Base-by-base conservation (phyloP, 2,113 vertebrate genomes). In the Sapajus apella region DNA sequence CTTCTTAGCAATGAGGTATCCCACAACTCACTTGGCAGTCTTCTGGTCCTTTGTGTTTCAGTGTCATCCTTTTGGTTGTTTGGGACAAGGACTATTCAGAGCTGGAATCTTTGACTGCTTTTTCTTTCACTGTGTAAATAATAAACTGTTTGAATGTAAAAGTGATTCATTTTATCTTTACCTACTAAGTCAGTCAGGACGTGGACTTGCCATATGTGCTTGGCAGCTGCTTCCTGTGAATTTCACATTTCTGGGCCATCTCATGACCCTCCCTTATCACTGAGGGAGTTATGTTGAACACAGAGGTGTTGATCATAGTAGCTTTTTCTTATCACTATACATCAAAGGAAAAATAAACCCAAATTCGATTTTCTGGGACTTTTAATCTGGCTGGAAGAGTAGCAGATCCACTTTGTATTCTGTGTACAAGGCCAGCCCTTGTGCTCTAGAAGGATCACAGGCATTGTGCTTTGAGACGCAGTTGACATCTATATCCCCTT, bases 81-180 rank as follows among this genome's bases (percentile, higher is more conserved):
- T 47, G 35, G 37, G 35, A 95, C 5, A 91, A 75, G n/a, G 10
- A 47, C 5, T 10, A 45, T 61, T 77, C 27, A 6, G 37, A 90
- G 32, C 35, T 91, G 16, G 21, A 86, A 85, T 0, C 66, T 91
- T 90, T 77, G 25, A 17, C 47, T 81, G 32, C 23, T 72, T 70
- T 89, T 70, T 37, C 13, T 95, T 91, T 95, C n/a, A 20, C 20
- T 80, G 27, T 93, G 18, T 87, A 90, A 92, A 76, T 87, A 93
- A 84, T 56, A 79, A 96, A 72, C 27, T 37, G 23, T 61, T 70
- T 77, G 50, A 90, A 86, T 87, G 32, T 77, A 81, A 94, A 96
- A 32, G 43, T 85, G 32, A 94, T 83, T 72, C 58, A 14, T 37
- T 96, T 7, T 82, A 84, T 75, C 20, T 81, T 90, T 84, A 97